These are phyloP conservation scores for Caenorhabditis brenneri DNA, from an alignment of 1,140 invertebrate genomes.

Conservation along the genomic window DNA sequence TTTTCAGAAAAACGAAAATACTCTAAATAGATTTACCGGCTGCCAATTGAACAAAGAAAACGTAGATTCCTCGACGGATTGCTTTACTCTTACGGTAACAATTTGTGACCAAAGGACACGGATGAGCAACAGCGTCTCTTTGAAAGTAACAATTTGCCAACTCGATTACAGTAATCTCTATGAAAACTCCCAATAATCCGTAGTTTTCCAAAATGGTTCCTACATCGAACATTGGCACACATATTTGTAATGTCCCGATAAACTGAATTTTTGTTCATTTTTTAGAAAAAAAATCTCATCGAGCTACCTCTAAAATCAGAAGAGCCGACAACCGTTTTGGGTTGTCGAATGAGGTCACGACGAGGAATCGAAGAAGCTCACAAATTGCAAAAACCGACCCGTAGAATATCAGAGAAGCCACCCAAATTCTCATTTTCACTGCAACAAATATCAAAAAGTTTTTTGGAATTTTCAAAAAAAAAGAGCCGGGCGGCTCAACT, in stretches of 20 bases:
- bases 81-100: conserved; percentile 54
- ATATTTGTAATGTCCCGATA: conserved; percentile 60
- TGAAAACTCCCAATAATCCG: conserved; percentile 57
- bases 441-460: not conserved
- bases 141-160: conserved; percentile 57
- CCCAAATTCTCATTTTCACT: conserved; percentile 55
- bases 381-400: conserved; percentile 49
- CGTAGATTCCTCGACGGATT: conserved; percentile 49
- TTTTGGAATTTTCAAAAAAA: not conserved
- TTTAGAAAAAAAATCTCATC: too few species aligned
- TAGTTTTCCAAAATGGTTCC: conserved; percentile 57
- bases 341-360: conserved; percentile 42
- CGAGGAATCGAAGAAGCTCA: conserved; percentile 50
- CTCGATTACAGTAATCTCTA: conserved; percentile 60
- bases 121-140: conserved; percentile 54
- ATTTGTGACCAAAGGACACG: conserved; percentile 56
- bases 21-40: not conserved
- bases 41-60: conserved; percentile 50
- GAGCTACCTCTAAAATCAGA: conserved; percentile 51
- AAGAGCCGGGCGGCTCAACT: not conserved
- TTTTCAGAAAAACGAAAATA: not conserved
- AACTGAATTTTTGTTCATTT: conserved; percentile 53
- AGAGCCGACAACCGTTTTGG: conserved; percentile 45
- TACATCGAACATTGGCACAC: conserved; percentile 61
- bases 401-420: conserved; percentile 57